Base-by-base conservation (phyloP, 2,888 invertebrate species). In the Nematopogon swammerdamellus region DNA sequence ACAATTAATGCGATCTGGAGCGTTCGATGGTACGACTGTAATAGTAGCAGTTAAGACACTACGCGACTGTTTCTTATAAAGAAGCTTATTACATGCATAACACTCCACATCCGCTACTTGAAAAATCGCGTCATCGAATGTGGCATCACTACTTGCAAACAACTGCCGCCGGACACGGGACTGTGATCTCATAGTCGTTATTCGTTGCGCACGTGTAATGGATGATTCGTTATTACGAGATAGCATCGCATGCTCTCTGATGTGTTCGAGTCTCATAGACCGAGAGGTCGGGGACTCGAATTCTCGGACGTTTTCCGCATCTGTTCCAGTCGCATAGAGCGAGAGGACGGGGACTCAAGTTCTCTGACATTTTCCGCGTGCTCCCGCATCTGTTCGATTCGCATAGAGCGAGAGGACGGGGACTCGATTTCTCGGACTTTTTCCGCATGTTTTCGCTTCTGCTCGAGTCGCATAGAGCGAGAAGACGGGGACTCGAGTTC, bases 111-210 rank as follows among this genome's bases (percentile, higher is more conserved):
- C 16, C 18, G 43, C 43, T 43, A 43, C 43, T 43, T 43, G 43
- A 43, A 43, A 47, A 47, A 47, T 47, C 18, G 16, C 47, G 30
- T 47, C 47, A 36, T 47, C 19, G 18, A 47, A 29, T 47, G 47
- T 47, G 17, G 47, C 47, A 47, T 47, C 47, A 18, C 17, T 47
- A 47, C 17, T 47, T 47, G 36, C 18, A 36, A 47, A 47, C 19
- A 47, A 47, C 47, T 47, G 47, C 42, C 47, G 47, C 36, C 42
- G 47, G 43, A 17, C 43, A 17, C 14, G 43, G 18, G 43, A 8
- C 4, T 43, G 43, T 43, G 43, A 43, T 43, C 18, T n/a, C 43
- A 43, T 43, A 43, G 18, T 43, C n/a, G 16, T 43, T 8, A 43
- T n/a, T 43, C 43, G 4, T 16, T 17, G n/a, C 43, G 3, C 16